Evolutionary conservation across 2,888 invertebrate genomes (phyloP), one percentile per base, ranked within the genome.

Genomic region (Aphodius granarius): DNA sequence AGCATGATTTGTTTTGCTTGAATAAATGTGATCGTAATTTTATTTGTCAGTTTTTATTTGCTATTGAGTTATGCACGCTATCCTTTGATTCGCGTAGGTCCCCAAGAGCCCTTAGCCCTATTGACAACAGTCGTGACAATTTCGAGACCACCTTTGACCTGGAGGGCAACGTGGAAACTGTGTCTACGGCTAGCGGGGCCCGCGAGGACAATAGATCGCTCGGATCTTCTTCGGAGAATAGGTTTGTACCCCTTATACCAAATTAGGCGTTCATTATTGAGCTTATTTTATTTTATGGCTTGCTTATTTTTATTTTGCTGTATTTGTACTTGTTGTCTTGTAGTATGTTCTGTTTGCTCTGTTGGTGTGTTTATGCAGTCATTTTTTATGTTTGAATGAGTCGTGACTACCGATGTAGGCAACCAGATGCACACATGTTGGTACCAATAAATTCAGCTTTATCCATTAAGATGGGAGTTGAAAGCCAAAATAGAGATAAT

Each of bases 161-260:
- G 82, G 97, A 97, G 85, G 96, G 96, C 78, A 96, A 96, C 87
- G 94, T 96, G 78, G 97, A 97, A 87, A 97, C 97, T 3, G 93
- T 96, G 82, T 96, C 96, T 81, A 94, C 95, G 79, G 94, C 95
- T 86, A 94, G 94, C 86, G 91, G 93, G 74, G 93, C 93, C 83
- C 92, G 94, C 83, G 93, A 93, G 71, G 90, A 90, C 79, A 88
- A 88, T 76, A 85, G 89, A 77, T 89, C 89, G 6, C 86, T 89
- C 78, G 93, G 94, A 82, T 94, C 94, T 20, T 92, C 92, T 82
- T 94, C 94, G 82, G 95, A 94, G 84, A 92, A 91, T 90, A 92
- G 95, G 95, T 95, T 91, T 87, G 87, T 83, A 43, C 43, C 3
- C 43, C 2, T 43, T 6, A 0, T 0, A 43, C 43, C 13, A 43